Base-by-base conservation (phyloP, 1,140 invertebrate species). In the Stegodyphus dumicola region DNA sequence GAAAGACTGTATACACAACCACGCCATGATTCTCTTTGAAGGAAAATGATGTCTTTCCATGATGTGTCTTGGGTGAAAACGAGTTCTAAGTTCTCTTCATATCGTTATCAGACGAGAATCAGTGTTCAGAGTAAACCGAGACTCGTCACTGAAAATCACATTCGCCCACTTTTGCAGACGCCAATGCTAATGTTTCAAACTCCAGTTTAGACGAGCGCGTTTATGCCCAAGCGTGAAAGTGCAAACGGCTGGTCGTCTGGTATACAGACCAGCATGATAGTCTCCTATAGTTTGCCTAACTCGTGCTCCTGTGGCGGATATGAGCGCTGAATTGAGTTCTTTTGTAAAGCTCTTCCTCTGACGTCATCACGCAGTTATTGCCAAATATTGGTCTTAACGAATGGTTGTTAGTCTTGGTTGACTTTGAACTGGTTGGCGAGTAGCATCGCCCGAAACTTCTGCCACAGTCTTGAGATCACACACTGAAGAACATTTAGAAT, bases 41-140 rank as follows among this genome's bases (percentile, higher is more conserved):
- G 6, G n/a, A n/a, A n/a, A n/a, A n/a, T 17, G 6, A 33, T 69
- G 66, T 7, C 66, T 15, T 69, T 33, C 18, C 18, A 7, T 33
- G n/a, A n/a, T 69, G n/a, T 69, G 7, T 69, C 66, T n/a, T 69
- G 66, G 66, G n/a, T 69, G 66, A 69, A 69, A 69, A 69, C 6
- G n/a, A 9, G 66, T 69, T 69, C n/a, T n/a, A 69, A 6, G 18
- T 17, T 33, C 66, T 69, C 66, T 69, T n/a, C n/a, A 17, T 69
- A 69, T 69, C n/a, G 18, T 69, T 17, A 15, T 33, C 15, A 17
- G 66, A 69, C 66, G n/a, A 69, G n/a, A 69, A 69, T 69, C 7
- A 9, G 66, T 69, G 7, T 69, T 15, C 18, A 69, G 7, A 69
- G 7, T 69, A 69, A 69, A 69, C 6, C 66, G 7, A n/a, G 66